These are phyloP conservation scores for Polypedilum pembai DNA, from an alignment of 1,140 invertebrate species.

Conservation along the genomic window DNA sequence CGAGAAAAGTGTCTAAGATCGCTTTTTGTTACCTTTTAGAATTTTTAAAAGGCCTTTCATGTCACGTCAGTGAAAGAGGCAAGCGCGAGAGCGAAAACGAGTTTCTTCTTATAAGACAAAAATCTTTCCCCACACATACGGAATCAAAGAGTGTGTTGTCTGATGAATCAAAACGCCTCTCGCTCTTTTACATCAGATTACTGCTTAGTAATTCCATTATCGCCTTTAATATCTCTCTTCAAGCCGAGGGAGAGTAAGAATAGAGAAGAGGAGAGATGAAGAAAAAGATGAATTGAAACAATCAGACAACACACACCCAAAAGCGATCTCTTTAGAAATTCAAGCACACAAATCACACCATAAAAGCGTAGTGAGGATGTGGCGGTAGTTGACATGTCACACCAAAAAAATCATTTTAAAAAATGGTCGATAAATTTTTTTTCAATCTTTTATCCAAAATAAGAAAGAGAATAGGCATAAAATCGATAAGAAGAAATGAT, in stretches of 20 bases:
- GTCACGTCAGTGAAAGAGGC: neutral
- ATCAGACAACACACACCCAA: conserved; percentile 16
- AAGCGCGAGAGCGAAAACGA: neutral
- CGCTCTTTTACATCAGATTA: neutral
- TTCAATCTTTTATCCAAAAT: neutral
- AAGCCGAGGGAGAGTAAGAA: neutral
- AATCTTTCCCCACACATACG: conserved; percentile 2
- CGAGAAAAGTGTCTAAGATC: conserved; percentile 16
- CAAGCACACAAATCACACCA: neutral
- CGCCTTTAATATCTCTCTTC: neutral
- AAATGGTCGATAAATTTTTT: neutral
- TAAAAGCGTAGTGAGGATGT: neutral
- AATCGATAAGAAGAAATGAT: neutral
- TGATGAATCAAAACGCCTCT: conserved; percentile 17
- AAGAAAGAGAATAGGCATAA: neutral
- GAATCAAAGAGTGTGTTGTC: neutral
- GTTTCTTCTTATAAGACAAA: conserved; percentile 6
- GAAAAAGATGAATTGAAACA: neutral
- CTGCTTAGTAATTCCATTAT: conserved; percentile 13
- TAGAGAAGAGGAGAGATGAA: neutral
- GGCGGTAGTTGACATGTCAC: conserved; percentile 12
- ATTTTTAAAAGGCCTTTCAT: conserved; percentile 13
- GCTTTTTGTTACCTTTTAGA: conserved; percentile 17
- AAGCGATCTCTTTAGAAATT: neutral
- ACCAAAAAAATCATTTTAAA: neutral